These are phyloP conservation scores for Penelope pileata DNA, from an alignment of 2,113 vertebrate genomes.

Conservation along the genomic window DNA sequence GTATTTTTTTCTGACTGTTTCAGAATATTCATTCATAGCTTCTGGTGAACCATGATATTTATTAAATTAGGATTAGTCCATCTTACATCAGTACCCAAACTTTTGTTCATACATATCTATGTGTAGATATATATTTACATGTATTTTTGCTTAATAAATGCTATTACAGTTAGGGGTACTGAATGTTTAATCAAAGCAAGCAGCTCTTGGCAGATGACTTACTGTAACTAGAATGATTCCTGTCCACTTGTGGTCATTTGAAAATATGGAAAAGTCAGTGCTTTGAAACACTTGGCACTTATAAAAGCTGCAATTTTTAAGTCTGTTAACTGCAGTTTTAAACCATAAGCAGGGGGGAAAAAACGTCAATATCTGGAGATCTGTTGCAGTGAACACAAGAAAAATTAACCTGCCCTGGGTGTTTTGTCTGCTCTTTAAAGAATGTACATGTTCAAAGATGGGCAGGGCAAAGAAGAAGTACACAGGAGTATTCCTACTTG, in stretches of 20 bases:
- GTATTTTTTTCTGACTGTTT: not conserved
- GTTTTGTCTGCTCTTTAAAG: not conserved
- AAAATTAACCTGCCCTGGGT: not conserved
- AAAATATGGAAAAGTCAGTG: not conserved
- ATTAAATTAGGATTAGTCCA: not conserved
- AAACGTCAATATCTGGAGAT: rapidly evolving
- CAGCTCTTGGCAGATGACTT: not conserved
- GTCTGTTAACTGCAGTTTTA: not conserved
- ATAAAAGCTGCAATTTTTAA: not conserved
- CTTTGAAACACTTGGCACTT: not conserved
- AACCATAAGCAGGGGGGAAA: not conserved
- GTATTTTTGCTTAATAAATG: not conserved
- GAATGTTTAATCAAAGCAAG: not conserved
- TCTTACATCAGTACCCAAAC: not conserved
- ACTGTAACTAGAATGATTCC: not conserved
- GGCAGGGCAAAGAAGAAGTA: not conserved
- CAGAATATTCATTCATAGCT: not conserved
- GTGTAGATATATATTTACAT: not conserved
- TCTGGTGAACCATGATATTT: not conserved
- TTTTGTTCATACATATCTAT: not conserved
- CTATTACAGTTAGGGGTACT: not conserved
- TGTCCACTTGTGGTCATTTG: not conserved
- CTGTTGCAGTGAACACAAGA: not conserved
- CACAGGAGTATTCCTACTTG: not conserved
- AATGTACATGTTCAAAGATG: not conserved